Conservation (phyloP, 2,888 invertebrate species). For the Hedya salicella region DNA sequence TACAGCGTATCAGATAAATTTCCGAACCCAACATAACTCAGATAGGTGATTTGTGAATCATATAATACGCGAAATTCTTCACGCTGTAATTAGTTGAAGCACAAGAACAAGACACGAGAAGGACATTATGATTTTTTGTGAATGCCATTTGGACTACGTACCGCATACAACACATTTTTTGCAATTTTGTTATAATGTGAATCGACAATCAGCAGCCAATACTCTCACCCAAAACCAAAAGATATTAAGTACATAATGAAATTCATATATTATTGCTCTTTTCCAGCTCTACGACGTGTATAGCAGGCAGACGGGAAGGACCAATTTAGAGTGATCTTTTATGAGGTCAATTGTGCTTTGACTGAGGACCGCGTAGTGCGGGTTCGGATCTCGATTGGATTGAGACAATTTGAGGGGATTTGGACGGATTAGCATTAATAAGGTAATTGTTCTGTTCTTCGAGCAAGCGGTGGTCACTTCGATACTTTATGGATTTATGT, state of each 20-base stretch:
- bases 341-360: slow-evolving; percentile 44
- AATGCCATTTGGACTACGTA: slow-evolving; percentile 4
- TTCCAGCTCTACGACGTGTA: background rate
- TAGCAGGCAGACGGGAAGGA: slow-evolving; percentile 38
- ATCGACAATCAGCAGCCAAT: slow-evolving; percentile 40
- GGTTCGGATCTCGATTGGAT: slow-evolving; percentile 35
- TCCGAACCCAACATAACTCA: no score
- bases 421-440: slow-evolving; percentile 18
- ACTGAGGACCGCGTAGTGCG: slow-evolving; percentile 11
- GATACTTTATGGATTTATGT: background rate
- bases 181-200: slow-evolving; percentile 3
- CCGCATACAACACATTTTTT: background rate
- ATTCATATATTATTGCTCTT: background rate
- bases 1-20: no score
- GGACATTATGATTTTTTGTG: background rate
- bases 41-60: background rate
- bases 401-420: slow-evolving; percentile 34
- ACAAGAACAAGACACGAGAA: background rate
- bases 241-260: background rate
- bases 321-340: slow-evolving; percentile 43
- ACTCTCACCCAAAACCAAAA: background rate
- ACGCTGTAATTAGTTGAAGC: no score
- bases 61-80: background rate
- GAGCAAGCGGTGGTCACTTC: background rate
- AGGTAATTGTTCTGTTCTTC: background rate